Conservation (phyloP, 1,140 invertebrate genomes). For the Drosophila parvula region DNA sequence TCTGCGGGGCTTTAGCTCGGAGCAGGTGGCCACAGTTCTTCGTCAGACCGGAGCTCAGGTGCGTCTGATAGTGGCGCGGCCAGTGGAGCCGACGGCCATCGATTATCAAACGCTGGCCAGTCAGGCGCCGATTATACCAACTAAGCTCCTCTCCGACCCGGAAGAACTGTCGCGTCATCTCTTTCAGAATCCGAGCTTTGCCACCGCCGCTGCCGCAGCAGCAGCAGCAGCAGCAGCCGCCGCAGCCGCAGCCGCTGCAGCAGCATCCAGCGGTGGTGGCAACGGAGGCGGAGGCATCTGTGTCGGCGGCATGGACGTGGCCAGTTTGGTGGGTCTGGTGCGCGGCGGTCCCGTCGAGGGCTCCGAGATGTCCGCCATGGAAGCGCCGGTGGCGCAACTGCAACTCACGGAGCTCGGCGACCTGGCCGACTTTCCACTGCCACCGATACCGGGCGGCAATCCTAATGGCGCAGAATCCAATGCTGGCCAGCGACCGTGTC, state of each 20-base stretch:
- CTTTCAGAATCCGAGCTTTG: slow-evolving; percentile 86
- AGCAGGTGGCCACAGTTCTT: slow-evolving; percentile 96
- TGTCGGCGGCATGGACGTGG: slow-evolving; percentile 45
- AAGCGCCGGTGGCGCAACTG: slow-evolving; percentile 14
- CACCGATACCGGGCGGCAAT: slow-evolving; percentile 68
- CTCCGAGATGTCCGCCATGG: slow-evolving; percentile 54
- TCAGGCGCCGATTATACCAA: slow-evolving; percentile 91
- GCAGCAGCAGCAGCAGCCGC: slow-evolving; percentile 46
- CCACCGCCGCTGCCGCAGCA: slow-evolving; percentile 66
- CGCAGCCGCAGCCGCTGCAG: slow-evolving; percentile 50
- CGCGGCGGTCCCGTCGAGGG: slow-evolving; percentile 68
- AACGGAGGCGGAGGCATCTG: background rate
- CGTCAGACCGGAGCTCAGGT: slow-evolving; percentile 94
- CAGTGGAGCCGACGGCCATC: slow-evolving; percentile 89
- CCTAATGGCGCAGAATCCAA: slow-evolving; percentile 2
- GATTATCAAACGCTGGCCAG: slow-evolving; percentile 87
- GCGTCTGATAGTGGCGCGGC: slow-evolving; percentile 94
- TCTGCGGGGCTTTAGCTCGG: slow-evolving; percentile 94
- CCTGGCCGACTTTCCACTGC: slow-evolving; percentile 78
- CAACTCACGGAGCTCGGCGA: slow-evolving; percentile 41
- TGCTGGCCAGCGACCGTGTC: slow-evolving; percentile 41
- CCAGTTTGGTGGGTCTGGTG: slow-evolving; percentile 65
- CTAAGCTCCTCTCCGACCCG: slow-evolving; percentile 91
- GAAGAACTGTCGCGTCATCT: slow-evolving; percentile 92
- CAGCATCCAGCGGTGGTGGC: slow-evolving; percentile 21